Base-by-base conservation (phyloP, 2,113 vertebrate species). In the Narcine bancroftii region DNA sequence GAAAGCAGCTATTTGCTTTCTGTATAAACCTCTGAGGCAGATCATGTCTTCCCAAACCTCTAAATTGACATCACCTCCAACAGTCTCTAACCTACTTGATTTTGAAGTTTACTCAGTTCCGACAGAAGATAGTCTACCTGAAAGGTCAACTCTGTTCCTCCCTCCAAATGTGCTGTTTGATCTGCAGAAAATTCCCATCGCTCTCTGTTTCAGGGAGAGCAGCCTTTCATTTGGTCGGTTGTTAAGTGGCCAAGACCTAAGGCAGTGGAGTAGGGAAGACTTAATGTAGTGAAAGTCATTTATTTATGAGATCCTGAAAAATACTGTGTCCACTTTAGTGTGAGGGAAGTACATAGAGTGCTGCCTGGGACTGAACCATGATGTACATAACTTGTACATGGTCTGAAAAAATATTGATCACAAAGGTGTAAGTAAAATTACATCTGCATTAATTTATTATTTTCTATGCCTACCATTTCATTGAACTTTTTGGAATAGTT, bases 191-290 rank as follows among this genome's bases (percentile, higher is more conserved):
- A 69, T 69, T 69, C 21, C 17, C 2, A 69, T 5, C 66, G 26
- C 26, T 69, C 66, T 69, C 21, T 24, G 66, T 24, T 69, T 63
- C 39, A 47, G 89, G 42, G 63, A 42, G 21, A 13, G 89, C 24
- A 69, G 19, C 24, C 89, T 69, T 92, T 63, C 92, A 11, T 36
- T 76, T 92, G 92, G 92, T 92, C 33, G 17, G 33, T 87, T 15
- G n/a, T 63, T 87, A 17, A 83, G 53, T 26, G 6, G 45, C 10
- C 11, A 79, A 76, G 15, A 11, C n/a, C n/a, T n/a, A 75, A 77
- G 36, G 76, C 76, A 79, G 45, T 47, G 24, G 6, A 9, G 29
- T 47, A 45, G 77, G 42, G 50, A 81, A 50, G 29, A 50, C 1
- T 45, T 81, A 50, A 33, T 81, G 13, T 45, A 81, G 10, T 33